Conservation (phyloP, 2,888 invertebrate genomes). For the Plagodis dolabraria region DNA sequence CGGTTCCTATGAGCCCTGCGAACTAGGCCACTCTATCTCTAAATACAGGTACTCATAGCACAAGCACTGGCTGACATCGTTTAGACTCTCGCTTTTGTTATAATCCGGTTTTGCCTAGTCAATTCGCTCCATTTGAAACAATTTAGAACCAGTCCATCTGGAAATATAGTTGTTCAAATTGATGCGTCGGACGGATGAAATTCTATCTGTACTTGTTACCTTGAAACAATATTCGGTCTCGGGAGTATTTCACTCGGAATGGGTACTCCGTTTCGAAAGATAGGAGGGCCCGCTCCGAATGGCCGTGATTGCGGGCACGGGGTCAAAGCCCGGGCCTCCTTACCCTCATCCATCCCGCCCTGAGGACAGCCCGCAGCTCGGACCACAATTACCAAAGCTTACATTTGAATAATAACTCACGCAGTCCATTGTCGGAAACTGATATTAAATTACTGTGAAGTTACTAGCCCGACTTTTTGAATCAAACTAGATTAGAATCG, state of each 20-base stretch:
- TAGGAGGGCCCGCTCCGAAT: conserved; percentile 25
- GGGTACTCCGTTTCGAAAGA: conserved; percentile 25
- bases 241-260: conserved; percentile 24
- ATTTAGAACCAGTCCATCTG: conserved; percentile 25
- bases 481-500: conserved; percentile 31
- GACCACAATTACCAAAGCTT: conserved; percentile 42
- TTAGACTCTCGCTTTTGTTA: conserved; percentile 55
- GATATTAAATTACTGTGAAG: conserved; percentile 38
- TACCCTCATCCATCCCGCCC: conserved; percentile 31
- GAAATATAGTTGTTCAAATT: conserved; percentile 3
- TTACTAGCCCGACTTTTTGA: conserved; percentile 27
- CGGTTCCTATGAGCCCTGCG: conserved; percentile 54
- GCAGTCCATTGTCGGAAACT: conserved; percentile 31
- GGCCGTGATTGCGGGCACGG: conserved; percentile 61
- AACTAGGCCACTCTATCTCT: conserved; percentile 72
- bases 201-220: conserved; percentile 10
- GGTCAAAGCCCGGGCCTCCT: conserved; percentile 64
- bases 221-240: conserved; percentile 20
- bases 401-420: conserved; percentile 40
- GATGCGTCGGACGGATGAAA: conserved; percentile 6
- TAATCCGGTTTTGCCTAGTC: conserved; percentile 42
- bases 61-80: conserved; percentile 55
- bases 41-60: conserved; percentile 50
- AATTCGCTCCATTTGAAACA: conserved; percentile 36
- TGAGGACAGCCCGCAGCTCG: conserved; percentile 29